Evolutionary conservation across 2,888 invertebrate species (phyloP).

Genomic region (Hydriomena furcata): DNA sequence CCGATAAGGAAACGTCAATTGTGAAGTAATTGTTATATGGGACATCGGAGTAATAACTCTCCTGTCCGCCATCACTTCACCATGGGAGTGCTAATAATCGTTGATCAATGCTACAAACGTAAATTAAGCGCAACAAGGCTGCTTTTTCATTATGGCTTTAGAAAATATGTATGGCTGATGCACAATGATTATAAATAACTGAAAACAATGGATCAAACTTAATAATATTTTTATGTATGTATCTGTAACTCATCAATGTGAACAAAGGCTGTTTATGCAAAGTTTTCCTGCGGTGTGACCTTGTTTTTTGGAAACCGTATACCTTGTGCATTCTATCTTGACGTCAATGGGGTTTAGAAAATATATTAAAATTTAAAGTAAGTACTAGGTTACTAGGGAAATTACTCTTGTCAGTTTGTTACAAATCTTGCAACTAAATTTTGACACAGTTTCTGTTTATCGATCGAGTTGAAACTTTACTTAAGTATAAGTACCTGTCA

Average conservation of each 20-base stretch:
- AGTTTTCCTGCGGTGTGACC: slow-evolving; percentile 25
- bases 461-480: no score
- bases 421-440: no score
- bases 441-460: no score
- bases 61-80: neutral
- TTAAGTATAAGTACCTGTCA: no score
- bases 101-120: neutral
- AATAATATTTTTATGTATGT: slow-evolving; percentile 40
- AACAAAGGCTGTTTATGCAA: slow-evolving; percentile 42
- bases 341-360: neutral
- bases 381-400: no score
- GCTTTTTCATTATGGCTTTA: neutral
- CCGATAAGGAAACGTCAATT: no score
- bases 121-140: neutral
- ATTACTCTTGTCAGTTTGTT: no score
- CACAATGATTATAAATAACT: slow-evolving; percentile 23
- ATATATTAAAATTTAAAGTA: neutral
- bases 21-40: neutral
- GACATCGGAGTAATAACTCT: neutral
- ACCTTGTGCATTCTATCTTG: neutral
- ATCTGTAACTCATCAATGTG: slow-evolving; percentile 33
- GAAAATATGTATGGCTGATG: neutral
- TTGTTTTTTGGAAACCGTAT: slow-evolving; percentile 15
- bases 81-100: neutral
- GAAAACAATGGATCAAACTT: slow-evolving; percentile 39